Conservation (phyloP, 2,113 vertebrate genomes). For the Rattus rattus region DNA sequence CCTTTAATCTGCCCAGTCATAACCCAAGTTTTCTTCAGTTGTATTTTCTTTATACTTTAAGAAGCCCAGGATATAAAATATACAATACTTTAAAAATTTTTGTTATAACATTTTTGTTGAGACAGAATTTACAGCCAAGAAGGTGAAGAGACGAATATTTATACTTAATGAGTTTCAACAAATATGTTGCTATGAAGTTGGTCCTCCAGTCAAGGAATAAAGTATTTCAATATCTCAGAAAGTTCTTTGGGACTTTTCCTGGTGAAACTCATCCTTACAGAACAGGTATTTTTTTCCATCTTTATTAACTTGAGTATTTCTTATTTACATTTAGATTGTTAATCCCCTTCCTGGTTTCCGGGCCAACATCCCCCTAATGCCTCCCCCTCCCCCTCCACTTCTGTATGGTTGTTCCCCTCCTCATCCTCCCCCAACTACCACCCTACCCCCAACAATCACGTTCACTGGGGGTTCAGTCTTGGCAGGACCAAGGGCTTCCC, state of each 20-base stretch:
- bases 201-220: background rate
- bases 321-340: too few species aligned
- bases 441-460: too few species aligned
- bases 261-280: background rate
- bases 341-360: too few species aligned
- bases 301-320: too few species aligned
- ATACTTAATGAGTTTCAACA: constrained; percentile 1
- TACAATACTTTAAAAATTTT: background rate
- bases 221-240: background rate
- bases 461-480: too few species aligned
- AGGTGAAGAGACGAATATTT: background rate
- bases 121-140: background rate
- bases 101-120: background rate
- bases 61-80: background rate
- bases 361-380: too few species aligned
- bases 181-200: background rate
- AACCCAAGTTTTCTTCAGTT: background rate
- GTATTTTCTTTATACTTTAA: background rate
- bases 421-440: too few species aligned
- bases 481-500: too few species aligned
- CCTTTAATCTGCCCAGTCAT: background rate
- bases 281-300: too few species aligned
- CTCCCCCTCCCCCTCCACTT: too few species aligned
- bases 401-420: too few species aligned
- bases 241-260: background rate